Evolutionary conservation across 1,140 invertebrate species (phyloP).

Genomic region (Idris sp.): DNA sequence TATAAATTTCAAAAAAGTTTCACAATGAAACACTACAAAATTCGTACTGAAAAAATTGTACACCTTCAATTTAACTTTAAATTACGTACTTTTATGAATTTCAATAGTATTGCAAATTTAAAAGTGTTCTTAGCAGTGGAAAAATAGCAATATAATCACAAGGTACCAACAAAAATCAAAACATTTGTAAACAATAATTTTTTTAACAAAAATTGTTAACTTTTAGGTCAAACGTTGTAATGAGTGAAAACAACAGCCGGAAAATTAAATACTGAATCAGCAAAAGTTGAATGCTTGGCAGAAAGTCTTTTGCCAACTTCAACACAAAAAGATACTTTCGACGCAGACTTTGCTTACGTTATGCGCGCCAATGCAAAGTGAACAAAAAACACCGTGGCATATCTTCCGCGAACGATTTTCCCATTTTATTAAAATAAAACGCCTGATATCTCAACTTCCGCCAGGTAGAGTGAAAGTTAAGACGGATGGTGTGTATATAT

Average conservation of each 20-base stretch:
- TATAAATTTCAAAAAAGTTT: too few species aligned
- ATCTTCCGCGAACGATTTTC: slow-evolving; percentile 29
- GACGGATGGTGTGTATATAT: too few species aligned
- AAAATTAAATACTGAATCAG: slow-evolving; percentile 5
- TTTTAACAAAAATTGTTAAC: slow-evolving; percentile 2
- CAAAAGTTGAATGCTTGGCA: slow-evolving; percentile 11
- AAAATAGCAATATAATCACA: too few species aligned
- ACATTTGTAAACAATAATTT: too few species aligned
- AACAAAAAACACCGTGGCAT: slow-evolving; percentile 20
- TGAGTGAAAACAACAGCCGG: background rate
- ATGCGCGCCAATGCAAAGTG: slow-evolving; percentile 20
- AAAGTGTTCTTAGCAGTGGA: too few species aligned
- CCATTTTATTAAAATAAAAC: slow-evolving; percentile 45
- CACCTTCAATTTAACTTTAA: too few species aligned
- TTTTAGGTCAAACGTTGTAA: too few species aligned
- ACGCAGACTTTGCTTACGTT: slow-evolving; percentile 16
- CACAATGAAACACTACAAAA: too few species aligned
- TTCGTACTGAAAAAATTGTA: too few species aligned
- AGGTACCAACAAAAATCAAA: too few species aligned
- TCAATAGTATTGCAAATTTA: too few species aligned
- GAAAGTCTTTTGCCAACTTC: slow-evolving; percentile 12
- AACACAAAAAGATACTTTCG: slow-evolving; percentile 28
- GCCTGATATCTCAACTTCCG: slow-evolving; percentile 48
- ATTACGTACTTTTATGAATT: too few species aligned
- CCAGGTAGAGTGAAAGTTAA: slow-evolving; percentile 47